These are phyloP conservation scores for Autographa pulchrina DNA, from an alignment of 2,888 invertebrate species.

Conservation along the genomic window DNA sequence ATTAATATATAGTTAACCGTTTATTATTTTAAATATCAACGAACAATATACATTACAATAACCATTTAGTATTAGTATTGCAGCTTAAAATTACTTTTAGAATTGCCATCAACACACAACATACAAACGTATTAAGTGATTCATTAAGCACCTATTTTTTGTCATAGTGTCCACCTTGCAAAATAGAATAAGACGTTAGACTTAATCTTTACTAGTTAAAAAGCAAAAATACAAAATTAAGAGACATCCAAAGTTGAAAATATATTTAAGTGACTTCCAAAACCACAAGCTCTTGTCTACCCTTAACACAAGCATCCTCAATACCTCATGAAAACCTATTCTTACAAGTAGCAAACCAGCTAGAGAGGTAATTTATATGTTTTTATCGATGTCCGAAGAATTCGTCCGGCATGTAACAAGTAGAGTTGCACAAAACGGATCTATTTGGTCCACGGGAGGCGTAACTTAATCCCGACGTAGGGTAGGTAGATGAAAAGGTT, in stretches of 20 bases:
- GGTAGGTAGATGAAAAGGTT: conserved; percentile 13
- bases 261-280: neutral
- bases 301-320: neutral
- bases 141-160: too few relatives aligned
- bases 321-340: neutral
- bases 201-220: too few relatives aligned
- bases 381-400: conserved; percentile 35
- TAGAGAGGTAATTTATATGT: neutral
- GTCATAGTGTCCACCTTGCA: too few relatives aligned
- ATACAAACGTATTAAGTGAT: too few relatives aligned
- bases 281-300: neutral
- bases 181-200: too few relatives aligned
- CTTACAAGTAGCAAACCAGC: neutral
- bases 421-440: conserved; percentile 45
- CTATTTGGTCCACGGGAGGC: conserved; percentile 38
- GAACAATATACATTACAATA: neutral
- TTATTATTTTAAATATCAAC: neutral
- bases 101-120: too few relatives aligned
- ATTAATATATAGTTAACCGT: neutral
- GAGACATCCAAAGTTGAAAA: neutral
- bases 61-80: too few relatives aligned
- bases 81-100: too few relatives aligned
- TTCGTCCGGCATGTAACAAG: conserved; percentile 33
- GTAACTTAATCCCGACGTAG: conserved; percentile 42
- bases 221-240: too few relatives aligned